A percentile compares a stretch with the other conserved stretches of the same genome.
These are phyloP conservation scores for Lamellibrachia satsuma DNA, from an alignment of 2,888 invertebrate species.

Conservation along the genomic window DNA sequence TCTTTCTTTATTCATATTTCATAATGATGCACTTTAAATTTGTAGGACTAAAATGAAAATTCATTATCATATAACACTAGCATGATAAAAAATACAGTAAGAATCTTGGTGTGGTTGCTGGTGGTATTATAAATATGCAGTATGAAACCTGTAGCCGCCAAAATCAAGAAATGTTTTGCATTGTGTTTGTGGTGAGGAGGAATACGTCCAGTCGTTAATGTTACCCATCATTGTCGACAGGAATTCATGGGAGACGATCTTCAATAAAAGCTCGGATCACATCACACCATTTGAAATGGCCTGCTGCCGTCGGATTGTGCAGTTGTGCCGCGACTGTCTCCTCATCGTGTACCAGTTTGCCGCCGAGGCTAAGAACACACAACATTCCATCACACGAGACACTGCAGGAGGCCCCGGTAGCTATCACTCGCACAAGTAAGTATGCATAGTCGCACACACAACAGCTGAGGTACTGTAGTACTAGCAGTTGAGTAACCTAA, in stretches of 20 bases:
- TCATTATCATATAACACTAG: background rate
- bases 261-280: conserved; percentile 61
- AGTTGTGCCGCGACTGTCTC: conserved; percentile 64
- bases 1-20: background rate
- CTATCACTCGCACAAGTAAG: background rate
- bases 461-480: background rate
- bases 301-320: conserved; percentile 63
- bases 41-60: background rate
- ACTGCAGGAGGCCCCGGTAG: background rate
- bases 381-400: background rate
- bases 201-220: background rate
- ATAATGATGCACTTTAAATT: background rate
- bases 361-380: background rate
- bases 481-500: too few species aligned
- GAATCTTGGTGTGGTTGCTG: background rate
- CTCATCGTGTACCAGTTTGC: conserved; percentile 63
- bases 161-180: background rate
- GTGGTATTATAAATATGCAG: background rate
- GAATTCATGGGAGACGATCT: conserved; percentile 64
- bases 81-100: background rate
- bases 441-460: background rate
- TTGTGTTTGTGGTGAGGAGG: background rate
- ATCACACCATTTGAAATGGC: conserved; percentile 55
- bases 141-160: background rate
- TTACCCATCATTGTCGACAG: conserved; percentile 40